These are phyloP conservation scores for Cheirogaleus major DNA, from an alignment of 2,797 vertebrate species.

Conservation along the genomic window DNA sequence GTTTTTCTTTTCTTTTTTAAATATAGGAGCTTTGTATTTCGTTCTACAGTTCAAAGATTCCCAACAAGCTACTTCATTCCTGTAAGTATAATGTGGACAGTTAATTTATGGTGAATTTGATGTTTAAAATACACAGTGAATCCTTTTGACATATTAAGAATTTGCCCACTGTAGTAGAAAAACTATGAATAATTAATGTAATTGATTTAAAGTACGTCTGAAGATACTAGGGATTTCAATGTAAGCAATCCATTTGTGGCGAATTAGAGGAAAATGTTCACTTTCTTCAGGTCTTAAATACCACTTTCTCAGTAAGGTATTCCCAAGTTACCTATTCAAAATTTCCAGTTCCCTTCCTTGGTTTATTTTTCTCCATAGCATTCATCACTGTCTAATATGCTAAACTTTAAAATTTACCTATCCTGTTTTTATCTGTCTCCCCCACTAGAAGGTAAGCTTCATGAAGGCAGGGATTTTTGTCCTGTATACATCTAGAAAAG, in stretches of 20 bases:
- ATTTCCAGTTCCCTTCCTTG: neutral
- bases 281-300: conserved; percentile 13
- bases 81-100: conserved; percentile 85
- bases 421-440: neutral
- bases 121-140: neutral
- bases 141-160: neutral
- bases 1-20: conserved; percentile 48
- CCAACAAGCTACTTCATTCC: conserved; percentile 86
- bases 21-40: conserved; percentile 89
- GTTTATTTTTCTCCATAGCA: neutral
- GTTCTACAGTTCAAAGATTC: conserved; percentile 87
- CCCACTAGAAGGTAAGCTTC: neutral
- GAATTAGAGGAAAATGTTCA: neutral
- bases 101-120: neutral
- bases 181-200: neutral
- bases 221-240: neutral
- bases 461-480: neutral
- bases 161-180: conserved; percentile 32
- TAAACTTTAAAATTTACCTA: neutral
- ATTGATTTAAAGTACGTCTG: neutral
- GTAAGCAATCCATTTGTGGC: neutral
- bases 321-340: neutral
- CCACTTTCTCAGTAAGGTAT: neutral
- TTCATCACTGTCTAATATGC: neutral
- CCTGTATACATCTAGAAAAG: neutral